Evolutionary conservation across 35 echinoderm and acorn worm genomes (phyloP).

Genomic region (Apostichopus parvimensis): DNA sequence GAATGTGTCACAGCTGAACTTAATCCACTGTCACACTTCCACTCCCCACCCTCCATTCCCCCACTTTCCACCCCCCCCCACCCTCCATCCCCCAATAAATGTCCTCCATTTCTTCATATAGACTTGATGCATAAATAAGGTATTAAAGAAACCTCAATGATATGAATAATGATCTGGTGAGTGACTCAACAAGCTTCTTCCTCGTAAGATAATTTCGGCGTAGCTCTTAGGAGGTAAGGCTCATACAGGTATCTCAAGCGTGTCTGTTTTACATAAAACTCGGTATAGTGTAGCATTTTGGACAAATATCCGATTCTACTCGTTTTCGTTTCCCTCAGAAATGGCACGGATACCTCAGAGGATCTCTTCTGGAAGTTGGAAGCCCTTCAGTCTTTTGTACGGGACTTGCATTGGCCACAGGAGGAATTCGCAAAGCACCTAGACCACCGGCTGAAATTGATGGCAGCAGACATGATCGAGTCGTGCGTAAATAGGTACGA

Average conservation of each 20-base stretch:
- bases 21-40: too few relatives aligned
- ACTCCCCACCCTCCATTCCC: background rate
- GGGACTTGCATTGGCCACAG: slow-evolving; percentile 98
- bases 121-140: too few relatives aligned
- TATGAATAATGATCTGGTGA: too few relatives aligned
- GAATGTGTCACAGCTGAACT: too few relatives aligned
- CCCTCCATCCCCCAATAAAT: background rate
- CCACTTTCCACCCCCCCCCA: background rate
- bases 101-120: too few relatives aligned
- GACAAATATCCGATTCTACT: background rate
- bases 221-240: too few relatives aligned
- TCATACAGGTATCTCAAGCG: too few relatives aligned
- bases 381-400: slow-evolving; percentile 94
- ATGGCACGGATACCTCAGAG: slow-evolving; percentile 99
- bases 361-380: slow-evolving; percentile 99
- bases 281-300: too few relatives aligned
- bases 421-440: slow-evolving; percentile 97
- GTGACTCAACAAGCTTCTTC: too few relatives aligned
- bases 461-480: slow-evolving; percentile 99
- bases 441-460: slow-evolving; percentile 96
- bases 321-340: slow-evolving; percentile 44
- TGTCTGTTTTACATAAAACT: too few relatives aligned
- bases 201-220: too few relatives aligned
- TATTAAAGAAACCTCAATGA: too few relatives aligned
- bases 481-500: slow-evolving; percentile 92